Conservation (phyloP, 2,888 invertebrate species). For the Eupithecia insigniata region DNA sequence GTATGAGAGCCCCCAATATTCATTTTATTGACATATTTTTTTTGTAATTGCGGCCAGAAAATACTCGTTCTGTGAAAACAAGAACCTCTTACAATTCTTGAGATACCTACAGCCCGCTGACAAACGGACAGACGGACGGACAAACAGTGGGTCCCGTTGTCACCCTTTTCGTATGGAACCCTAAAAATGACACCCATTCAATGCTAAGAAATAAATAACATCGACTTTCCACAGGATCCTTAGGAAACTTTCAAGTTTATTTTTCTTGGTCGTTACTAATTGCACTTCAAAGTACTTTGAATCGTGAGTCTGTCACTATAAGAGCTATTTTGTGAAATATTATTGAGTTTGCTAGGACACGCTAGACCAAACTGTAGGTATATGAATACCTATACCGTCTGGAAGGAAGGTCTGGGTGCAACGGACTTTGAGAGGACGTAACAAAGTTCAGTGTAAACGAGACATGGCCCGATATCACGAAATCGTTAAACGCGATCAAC, state of each 20-base stretch:
- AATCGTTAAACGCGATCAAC: not conserved
- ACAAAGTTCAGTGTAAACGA: not conserved
- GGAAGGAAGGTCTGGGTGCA: not conserved
- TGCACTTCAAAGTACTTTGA: conserved; percentile 1
- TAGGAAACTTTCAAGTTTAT: not conserved
- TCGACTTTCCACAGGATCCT: not conserved
- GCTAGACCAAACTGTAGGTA: conserved; percentile 2
- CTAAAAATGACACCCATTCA: not conserved
- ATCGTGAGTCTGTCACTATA: not conserved
- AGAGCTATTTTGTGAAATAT: not conserved
- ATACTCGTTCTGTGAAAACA: too few species aligned
- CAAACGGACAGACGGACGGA: too few species aligned
- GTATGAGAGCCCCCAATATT: too few species aligned
- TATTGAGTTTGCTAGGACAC: not conserved
- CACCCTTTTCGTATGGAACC: too few species aligned
- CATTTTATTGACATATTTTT: too few species aligned
- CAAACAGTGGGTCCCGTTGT: too few species aligned
- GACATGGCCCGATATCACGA: not conserved
- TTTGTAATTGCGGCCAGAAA: too few species aligned
- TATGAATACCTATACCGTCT: conserved; percentile 5
- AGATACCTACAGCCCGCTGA: too few species aligned
- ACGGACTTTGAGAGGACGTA: not conserved
- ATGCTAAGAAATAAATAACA: not conserved
- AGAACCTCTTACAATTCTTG: too few species aligned
- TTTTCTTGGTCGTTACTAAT: not conserved